Conservation (phyloP, 2,888 invertebrate species). For the Habroteleia sp. region DNA sequence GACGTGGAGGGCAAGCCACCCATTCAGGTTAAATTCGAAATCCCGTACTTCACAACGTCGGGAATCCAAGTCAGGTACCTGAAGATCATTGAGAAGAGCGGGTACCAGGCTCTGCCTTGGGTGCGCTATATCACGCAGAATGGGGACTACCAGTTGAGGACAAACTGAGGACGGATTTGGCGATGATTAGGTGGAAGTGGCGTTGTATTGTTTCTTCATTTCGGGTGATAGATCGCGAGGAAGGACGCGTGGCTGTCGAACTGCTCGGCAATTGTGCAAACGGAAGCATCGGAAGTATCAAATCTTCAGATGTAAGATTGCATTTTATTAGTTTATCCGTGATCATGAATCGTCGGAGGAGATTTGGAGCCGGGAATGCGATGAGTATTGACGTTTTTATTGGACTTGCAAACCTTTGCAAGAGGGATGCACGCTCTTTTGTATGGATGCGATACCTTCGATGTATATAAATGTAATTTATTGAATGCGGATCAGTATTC, state of each 20-base stretch:
- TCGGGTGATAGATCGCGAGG: too few species aligned
- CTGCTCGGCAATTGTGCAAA: slow-evolving; percentile 12
- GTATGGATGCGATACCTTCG: slow-evolving; percentile 6
- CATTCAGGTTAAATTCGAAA: slow-evolving; percentile 99
- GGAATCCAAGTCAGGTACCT: slow-evolving; percentile 98
- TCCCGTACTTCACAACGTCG: slow-evolving; percentile 99
- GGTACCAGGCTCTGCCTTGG: slow-evolving; percentile 99
- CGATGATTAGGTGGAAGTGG: too few species aligned
- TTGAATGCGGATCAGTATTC: too few species aligned
- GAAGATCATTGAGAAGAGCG: slow-evolving; percentile 99
- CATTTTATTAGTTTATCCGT: slow-evolving; percentile 41
- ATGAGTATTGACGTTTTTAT: slow-evolving; percentile 44
- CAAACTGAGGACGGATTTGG: slow-evolving; percentile 84
- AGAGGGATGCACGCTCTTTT: slow-evolving; percentile 16
- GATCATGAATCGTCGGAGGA: slow-evolving; percentile 21
- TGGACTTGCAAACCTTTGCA: slow-evolving; percentile 35
- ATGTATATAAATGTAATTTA: slow-evolving; percentile 34
- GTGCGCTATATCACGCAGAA: slow-evolving; percentile 99
- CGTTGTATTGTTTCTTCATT: too few species aligned
- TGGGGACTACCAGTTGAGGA: slow-evolving; percentile 98
- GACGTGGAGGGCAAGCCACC: slow-evolving; percentile 98
- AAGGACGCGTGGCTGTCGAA: too few species aligned
- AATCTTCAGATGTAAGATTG: slow-evolving; percentile 30
- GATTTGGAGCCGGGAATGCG: slow-evolving; percentile 18
- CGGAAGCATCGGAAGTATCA: too few species aligned